Conservation (phyloP, 2,113 vertebrate species). For the Sula dactylatra region DNA sequence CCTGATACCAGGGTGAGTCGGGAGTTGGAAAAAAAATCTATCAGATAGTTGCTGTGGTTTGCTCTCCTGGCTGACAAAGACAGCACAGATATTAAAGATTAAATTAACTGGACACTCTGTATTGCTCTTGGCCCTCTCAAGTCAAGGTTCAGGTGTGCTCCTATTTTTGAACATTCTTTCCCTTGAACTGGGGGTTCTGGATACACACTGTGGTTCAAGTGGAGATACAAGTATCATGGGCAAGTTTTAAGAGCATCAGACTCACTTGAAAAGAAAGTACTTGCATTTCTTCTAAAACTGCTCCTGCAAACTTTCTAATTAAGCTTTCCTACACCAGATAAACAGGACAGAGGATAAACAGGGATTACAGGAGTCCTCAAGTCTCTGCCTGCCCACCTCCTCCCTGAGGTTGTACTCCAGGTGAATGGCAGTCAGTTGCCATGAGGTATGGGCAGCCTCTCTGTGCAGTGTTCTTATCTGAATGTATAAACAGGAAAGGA, state of each 20-base stretch:
- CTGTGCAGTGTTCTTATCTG: background rate
- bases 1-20: background rate
- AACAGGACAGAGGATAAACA: no score
- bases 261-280: background rate
- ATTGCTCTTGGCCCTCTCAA: background rate
- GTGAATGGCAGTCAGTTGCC: background rate
- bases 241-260: background rate
- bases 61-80: background rate
- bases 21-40: background rate
- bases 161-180: background rate
- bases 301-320: background rate
- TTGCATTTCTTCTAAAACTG: background rate
- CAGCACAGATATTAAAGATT: background rate
- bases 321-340: background rate
- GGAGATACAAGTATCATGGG: background rate
- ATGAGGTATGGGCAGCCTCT: background rate
- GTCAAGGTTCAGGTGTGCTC: background rate
- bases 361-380: no score
- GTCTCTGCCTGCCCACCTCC: background rate
- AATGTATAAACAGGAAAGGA: background rate
- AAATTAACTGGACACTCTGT: background rate
- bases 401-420: rapidly evolving
- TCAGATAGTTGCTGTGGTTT: background rate
- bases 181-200: background rate
- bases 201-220: background rate